phyloP scores from a whole-genome alignment of 2,797 vertebrate genomes.

The Periophthalmus magnuspinnatus region DNA sequence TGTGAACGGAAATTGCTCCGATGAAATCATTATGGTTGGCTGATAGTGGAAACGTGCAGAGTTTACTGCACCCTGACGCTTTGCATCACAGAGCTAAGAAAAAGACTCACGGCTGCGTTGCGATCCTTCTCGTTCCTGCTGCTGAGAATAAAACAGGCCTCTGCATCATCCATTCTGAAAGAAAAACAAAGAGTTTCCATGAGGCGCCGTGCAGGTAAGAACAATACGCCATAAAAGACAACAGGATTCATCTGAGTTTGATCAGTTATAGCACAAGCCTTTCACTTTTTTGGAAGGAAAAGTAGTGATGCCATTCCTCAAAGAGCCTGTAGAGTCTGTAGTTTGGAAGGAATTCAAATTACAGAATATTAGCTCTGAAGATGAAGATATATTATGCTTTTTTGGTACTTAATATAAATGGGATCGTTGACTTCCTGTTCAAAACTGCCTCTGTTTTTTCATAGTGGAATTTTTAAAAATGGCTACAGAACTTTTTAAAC shows the following conservation, averaged over 20 bases:
- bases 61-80: slow-evolving; percentile 1
- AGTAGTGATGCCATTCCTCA: background rate
- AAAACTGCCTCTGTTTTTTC: too few species aligned
- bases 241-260: background rate
- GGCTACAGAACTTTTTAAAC: too few species aligned
- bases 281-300: background rate
- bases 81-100: background rate
- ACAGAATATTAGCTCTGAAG: background rate
- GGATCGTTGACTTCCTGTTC: too few species aligned
- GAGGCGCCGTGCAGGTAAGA: background rate
- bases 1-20: slow-evolving; percentile 22
- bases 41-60: slow-evolving; percentile 4
- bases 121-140: slow-evolving; percentile 96
- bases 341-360: background rate
- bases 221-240: background rate
- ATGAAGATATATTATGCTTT: background rate
- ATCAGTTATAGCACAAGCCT: background rate
- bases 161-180: slow-evolving; percentile 95
- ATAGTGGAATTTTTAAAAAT: too few species aligned
- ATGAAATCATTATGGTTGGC: slow-evolving; percentile 1
- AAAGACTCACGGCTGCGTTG: slow-evolving; percentile 88
- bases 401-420: too few species aligned
- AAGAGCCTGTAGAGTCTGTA: background rate
- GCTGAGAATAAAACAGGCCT: slow-evolving; percentile 98
- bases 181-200: background rate